A percentile compares a stretch with the other conserved stretches of the same genome.
phyloP scores from a whole-genome alignment of 2,888 invertebrate genomes.

The Cylindroiulus punctatus region DNA sequence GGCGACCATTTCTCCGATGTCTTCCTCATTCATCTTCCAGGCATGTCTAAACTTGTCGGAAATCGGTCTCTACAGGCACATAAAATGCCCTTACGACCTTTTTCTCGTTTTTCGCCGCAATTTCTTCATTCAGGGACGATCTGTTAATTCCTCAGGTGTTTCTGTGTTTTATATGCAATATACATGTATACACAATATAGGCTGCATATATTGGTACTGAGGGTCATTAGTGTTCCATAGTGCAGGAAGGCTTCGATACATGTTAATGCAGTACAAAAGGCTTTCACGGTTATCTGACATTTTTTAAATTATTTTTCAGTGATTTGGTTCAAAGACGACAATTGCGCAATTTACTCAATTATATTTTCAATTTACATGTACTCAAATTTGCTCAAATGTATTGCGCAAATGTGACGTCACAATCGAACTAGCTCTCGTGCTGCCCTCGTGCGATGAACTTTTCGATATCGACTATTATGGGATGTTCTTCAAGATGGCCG shows the following conservation, averaged over 20 bases:
- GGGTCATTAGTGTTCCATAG: background rate
- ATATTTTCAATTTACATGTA: too few species aligned
- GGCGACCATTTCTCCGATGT: background rate
- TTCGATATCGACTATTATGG: constrained; percentile 28
- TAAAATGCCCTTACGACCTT: background rate
- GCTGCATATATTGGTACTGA: background rate
- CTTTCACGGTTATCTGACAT: background rate
- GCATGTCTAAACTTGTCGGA: background rate
- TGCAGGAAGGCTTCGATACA: background rate
- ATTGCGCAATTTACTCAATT: background rate
- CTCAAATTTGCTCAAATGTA: background rate
- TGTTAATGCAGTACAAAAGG: background rate
- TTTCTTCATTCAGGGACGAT: background rate
- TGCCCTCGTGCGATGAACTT: constrained; percentile 42
- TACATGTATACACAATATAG: too few species aligned
- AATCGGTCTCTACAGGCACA: too few species aligned
- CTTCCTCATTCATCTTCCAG: background rate
- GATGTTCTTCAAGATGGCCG: constrained; percentile 29
- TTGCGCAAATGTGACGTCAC: background rate
- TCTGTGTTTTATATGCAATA: too few species aligned
- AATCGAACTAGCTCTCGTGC: too few species aligned
- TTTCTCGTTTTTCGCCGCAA: background rate
- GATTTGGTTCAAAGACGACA: background rate
- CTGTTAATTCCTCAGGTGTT: background rate
- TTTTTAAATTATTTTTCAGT: background rate